Conservation (phyloP, 37 sponge, comb jelly and placozoan genomes). For the Diacarnus erythraeanus region DNA sequence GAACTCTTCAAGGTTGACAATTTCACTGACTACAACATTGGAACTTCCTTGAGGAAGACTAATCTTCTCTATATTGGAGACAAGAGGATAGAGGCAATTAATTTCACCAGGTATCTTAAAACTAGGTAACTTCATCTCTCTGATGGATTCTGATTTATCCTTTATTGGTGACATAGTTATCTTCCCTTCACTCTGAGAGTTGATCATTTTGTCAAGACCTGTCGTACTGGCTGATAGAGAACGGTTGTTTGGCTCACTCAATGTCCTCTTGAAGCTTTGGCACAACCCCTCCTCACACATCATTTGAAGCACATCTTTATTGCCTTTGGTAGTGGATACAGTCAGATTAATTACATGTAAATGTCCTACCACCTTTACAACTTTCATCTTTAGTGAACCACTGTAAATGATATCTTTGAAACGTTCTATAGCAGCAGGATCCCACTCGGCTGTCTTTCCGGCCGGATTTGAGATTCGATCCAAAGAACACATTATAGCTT, state of each 20-base stretch:
- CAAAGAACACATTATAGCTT: conserved; percentile 53
- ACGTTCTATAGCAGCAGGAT: not conserved
- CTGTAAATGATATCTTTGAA: conserved; percentile 5
- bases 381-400: conserved; percentile 2
- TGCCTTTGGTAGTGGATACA: not conserved
- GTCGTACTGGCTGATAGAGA: too few species aligned
- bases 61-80: not conserved
- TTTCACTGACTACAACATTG: not conserved
- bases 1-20: not conserved
- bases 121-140: not conserved
- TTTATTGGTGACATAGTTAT: not conserved
- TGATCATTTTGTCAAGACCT: not conserved
- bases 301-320: conserved; percentile 4
- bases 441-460: conserved; percentile 15
- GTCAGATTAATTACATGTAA: conserved; percentile 18
- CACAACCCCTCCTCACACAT: conserved; percentile 1
- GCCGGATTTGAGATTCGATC: conserved; percentile 20
- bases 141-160: not conserved
- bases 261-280: not conserved
- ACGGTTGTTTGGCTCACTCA: not conserved
- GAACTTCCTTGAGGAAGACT: not conserved
- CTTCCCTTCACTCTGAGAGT: not conserved
- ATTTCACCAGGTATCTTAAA: not conserved
- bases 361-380: conserved; percentile 8
- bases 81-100: conserved; percentile 5